These are phyloP conservation scores for Cygnus olor DNA, from an alignment of 2,797 vertebrate species.

Conservation along the genomic window DNA sequence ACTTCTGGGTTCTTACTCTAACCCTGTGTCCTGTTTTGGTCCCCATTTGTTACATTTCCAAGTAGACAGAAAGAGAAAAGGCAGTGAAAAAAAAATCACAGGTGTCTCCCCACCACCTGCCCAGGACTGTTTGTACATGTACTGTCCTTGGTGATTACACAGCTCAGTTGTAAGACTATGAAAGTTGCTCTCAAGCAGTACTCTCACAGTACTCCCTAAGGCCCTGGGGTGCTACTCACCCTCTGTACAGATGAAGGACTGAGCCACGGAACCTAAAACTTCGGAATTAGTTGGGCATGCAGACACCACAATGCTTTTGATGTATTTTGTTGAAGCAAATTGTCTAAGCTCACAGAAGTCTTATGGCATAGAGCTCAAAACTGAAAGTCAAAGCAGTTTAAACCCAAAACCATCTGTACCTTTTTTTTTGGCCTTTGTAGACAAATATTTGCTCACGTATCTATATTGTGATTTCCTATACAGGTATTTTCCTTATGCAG, in stretches of 20 bases:
- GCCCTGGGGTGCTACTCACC: neutral
- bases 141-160: neutral
- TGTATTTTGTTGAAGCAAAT: fast-evolving
- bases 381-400: neutral
- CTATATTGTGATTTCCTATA: neutral
- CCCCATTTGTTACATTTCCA: neutral
- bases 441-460: neutral
- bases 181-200: neutral
- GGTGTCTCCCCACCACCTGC: neutral
- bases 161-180: neutral
- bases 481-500: neutral
- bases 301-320: neutral
- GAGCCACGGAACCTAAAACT: neutral
- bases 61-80: neutral
- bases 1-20: neutral
- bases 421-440: neutral
- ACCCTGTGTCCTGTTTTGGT: neutral
- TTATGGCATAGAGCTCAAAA: neutral
- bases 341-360: neutral
- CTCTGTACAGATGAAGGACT: neutral
- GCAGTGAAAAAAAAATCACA: neutral
- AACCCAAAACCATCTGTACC: neutral
- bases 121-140: neutral
- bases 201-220: neutral
- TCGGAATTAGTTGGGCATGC: neutral